Evolutionary conservation across 2,113 vertebrate species (phyloP), one percentile per base, ranked within the genome.

Genomic region (Nothobranchius furzeri): DNA sequence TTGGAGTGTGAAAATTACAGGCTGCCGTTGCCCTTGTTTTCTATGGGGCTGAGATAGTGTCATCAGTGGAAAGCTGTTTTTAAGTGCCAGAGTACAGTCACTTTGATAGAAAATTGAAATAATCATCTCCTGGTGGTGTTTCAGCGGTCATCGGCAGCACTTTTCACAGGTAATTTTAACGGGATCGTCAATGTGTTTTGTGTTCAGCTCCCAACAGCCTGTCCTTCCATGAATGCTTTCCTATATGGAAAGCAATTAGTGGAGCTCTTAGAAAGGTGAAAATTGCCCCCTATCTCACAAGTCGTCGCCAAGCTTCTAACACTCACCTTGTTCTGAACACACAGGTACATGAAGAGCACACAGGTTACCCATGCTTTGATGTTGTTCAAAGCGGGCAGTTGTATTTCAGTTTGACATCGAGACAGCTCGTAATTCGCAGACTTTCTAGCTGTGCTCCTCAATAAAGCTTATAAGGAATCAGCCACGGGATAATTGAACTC

Each of bases 191-290:
- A 85, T 81, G 77, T 46, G 10, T 42, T 57, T 52, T 49, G 60
- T 75, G 52, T 0, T 68, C 50, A 36, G 68, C 61, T 70, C 65
- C 65, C 48, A 48, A 10, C 60, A 55, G 17, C n/a, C 58, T 48
- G 9, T 71, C 77, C 30, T 88, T 86, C 79, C 35, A 88, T 87
- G 72, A 75, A 69, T 84, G 70, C 56, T 74, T 64, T 60, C 49
- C 52, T 12, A 70, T 72, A 72, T 73, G 35, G 47, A 63, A 30
- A 47, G 64, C 42, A 52, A 73, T 81, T 83, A 75, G 60, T 62
- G 67, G 12, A 45, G n/a, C 35, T 51, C 65, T 43, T 40, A 72
- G 17, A 58, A 64, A 17, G 52, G 43, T 24, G 61, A 65, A 68
- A 68, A 72, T 72, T 8, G 49, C 52, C 75, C 62, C 37, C 60